These are phyloP conservation scores for Bombus pascuorum DNA, from an alignment of 1,140 invertebrate species.

Conservation along the genomic window DNA sequence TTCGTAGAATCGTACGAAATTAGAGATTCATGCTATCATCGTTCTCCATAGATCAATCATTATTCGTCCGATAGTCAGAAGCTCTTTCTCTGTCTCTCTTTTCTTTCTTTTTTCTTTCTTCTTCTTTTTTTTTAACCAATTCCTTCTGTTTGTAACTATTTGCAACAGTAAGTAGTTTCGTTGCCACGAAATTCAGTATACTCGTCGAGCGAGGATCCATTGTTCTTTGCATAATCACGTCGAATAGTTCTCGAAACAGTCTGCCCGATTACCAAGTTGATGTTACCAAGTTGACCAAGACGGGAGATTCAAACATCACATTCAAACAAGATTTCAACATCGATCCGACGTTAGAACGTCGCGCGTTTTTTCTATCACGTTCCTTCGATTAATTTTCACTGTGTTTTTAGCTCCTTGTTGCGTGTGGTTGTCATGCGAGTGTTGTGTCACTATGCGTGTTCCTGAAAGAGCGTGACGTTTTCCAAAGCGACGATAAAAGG, in stretches of 20 bases:
- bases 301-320: not conserved
- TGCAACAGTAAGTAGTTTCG: not conserved
- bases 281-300: no score
- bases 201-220: not conserved
- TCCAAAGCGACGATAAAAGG: not conserved
- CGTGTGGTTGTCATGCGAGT: not conserved
- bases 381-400: not conserved
- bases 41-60: not conserved
- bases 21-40: not conserved
- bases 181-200: not conserved
- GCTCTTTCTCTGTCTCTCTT: no score
- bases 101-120: not conserved
- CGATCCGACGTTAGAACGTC: no score
- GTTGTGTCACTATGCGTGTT: not conserved
- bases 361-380: not conserved
- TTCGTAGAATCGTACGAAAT: no score
- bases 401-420: not conserved
- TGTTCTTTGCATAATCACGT: not conserved
- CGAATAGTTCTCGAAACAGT: not conserved
- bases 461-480: not conserved
- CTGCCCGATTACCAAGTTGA: not conserved
- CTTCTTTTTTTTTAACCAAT: not conserved
- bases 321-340: not conserved
- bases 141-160: not conserved
- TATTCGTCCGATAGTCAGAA: not conserved